Percentiles rank a stretch among this genome's conserved stretches.
phyloP scores from a whole-genome alignment of 2,797 vertebrate genomes.

The Graptemys geographica region DNA sequence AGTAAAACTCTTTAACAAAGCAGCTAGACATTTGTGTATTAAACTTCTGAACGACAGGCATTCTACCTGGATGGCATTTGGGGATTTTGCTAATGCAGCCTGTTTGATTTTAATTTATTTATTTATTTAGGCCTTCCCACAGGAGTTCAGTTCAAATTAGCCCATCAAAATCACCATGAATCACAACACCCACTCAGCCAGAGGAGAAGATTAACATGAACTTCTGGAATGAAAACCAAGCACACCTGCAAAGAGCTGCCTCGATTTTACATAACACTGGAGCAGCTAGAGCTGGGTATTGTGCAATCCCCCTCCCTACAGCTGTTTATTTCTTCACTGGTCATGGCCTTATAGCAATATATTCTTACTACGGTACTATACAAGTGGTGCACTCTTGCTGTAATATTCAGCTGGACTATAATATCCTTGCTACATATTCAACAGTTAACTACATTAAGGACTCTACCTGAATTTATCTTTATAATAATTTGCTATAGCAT shows the following conservation, averaged over 20 bases:
- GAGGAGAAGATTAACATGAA: not conserved
- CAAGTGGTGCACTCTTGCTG: accelerated
- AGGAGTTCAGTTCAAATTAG: not conserved
- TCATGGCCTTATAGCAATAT: not conserved
- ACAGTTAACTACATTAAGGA: not conserved
- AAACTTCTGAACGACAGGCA: conserved; percentile 5
- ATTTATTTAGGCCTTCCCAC: not conserved
- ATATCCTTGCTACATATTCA: accelerated
- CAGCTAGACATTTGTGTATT: conserved; percentile 41
- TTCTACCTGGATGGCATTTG: conserved; percentile 28
- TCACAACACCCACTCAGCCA: not conserved
- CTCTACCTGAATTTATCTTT: not conserved
- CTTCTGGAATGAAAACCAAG: not conserved
- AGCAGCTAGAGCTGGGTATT: not conserved
- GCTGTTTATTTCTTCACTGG: not conserved
- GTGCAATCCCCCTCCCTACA: not conserved
- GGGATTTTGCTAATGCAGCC: not conserved
- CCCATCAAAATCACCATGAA: not conserved
- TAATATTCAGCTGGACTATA: not conserved
- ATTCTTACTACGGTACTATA: not conserved
- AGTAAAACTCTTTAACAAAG: not conserved
- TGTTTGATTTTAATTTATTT: not conserved
- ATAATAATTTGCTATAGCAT: not conserved
- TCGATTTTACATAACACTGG: not conserved
- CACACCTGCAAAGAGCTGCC: not conserved